phyloP scores from a whole-genome alignment of 2,797 vertebrate genomes.

The Sylvilagus floridanus region DNA sequence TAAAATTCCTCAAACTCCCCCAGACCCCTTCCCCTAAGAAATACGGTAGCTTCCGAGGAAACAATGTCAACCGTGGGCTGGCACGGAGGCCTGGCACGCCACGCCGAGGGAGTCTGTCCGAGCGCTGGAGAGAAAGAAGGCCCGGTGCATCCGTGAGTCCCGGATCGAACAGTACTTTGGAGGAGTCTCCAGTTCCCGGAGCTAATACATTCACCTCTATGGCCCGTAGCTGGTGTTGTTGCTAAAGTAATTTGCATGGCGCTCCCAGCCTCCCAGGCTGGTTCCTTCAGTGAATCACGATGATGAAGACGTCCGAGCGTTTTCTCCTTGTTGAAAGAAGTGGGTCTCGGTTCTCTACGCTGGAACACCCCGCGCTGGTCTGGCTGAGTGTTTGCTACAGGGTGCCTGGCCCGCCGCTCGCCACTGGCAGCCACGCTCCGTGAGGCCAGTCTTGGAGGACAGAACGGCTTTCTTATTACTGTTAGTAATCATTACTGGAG shows the following conservation, averaged over 20 bases:
- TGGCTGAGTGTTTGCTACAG: neutral
- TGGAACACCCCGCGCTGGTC: neutral
- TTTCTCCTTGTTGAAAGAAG: too few species aligned
- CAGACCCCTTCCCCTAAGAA: neutral
- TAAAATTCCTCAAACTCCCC: neutral
- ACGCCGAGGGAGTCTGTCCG: neutral
- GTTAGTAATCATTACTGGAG: too few species aligned
- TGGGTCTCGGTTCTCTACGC: neutral
- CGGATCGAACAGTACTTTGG: neutral
- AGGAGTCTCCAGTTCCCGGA: neutral
- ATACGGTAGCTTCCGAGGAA: neutral
- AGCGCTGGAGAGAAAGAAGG: neutral
- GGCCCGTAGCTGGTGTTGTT: neutral
- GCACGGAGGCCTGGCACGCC: too few species aligned
- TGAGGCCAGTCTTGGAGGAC: too few species aligned
- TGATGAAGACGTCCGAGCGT: neutral
- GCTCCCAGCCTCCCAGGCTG: neutral
- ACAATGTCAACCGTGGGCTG: neutral
- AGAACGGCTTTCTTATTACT: too few species aligned
- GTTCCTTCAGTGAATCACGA: neutral
- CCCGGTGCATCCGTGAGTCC: neutral
- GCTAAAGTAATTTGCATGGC: neutral
- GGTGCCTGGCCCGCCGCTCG: too few species aligned
- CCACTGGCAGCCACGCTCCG: too few species aligned
- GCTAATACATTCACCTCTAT: neutral